phyloP scores from a whole-genome alignment of 2,797 vertebrate genomes.

The Scarus forsteni region DNA sequence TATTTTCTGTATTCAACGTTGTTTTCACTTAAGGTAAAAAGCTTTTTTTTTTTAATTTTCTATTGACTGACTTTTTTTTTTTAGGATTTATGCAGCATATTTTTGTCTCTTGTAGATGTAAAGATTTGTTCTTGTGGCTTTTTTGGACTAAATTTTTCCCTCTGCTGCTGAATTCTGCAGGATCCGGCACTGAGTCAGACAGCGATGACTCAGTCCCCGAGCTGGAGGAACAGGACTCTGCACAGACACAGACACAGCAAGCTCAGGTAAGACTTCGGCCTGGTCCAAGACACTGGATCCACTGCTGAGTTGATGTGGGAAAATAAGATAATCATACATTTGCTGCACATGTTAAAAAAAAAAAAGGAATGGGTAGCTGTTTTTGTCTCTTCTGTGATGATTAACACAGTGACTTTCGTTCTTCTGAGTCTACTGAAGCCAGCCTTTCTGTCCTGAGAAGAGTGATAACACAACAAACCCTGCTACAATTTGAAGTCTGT shows the following conservation, averaged over 20 bases:
- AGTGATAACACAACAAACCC: constrained; percentile 9
- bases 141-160: constrained; percentile 9
- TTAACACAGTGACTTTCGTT: constrained; percentile 93
- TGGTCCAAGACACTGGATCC: background rate
- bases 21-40: background rate
- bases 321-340: background rate
- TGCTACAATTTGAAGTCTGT: background rate
- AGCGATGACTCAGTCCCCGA: constrained; percentile 98
- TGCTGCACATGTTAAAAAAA: background rate
- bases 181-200: constrained; percentile 98
- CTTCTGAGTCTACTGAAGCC: constrained; percentile 95
- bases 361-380: background rate
- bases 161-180: constrained; percentile 73
- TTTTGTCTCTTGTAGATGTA: background rate
- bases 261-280: constrained; percentile 88
- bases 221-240: constrained; percentile 96
- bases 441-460: constrained; percentile 87
- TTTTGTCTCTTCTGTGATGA: constrained; percentile 87
- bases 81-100: constrained; percentile 23
- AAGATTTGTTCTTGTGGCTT: no score
- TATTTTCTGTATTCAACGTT: background rate
- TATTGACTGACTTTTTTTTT: constrained; percentile 19
- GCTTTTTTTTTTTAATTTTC: background rate
- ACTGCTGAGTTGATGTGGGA: background rate
- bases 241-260: constrained; percentile 97